Evolutionary conservation across 2,888 invertebrate genomes (phyloP).

Genomic region (Dermolepida albohirtum): DNA sequence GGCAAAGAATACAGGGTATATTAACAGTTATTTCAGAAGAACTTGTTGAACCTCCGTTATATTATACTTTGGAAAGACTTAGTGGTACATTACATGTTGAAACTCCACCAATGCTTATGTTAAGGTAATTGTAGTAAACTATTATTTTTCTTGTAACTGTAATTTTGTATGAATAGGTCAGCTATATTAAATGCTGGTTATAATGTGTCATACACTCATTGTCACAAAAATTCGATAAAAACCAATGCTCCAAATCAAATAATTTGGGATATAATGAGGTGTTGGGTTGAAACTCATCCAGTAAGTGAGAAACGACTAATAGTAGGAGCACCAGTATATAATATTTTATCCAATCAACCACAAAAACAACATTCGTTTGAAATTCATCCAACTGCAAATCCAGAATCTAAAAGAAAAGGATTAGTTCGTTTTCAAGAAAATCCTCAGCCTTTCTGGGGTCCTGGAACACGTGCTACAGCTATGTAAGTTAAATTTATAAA

Average conservation of each 20-base stretch:
- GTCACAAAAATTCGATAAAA: slow-evolving; percentile 88
- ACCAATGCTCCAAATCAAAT: slow-evolving; percentile 88
- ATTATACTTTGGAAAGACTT: slow-evolving; percentile 85
- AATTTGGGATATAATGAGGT: slow-evolving; percentile 92
- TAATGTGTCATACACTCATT: slow-evolving; percentile 92
- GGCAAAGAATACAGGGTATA: slow-evolving; percentile 82
- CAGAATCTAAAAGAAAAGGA: slow-evolving; percentile 78
- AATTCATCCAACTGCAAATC: slow-evolving; percentile 80
- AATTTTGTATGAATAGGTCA: slow-evolving; percentile 73
- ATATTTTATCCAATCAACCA: slow-evolving; percentile 70
- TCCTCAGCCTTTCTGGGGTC: slow-evolving; percentile 91
- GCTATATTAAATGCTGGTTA: slow-evolving; percentile 91
- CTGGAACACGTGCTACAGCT: slow-evolving; percentile 82
- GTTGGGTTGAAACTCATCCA: slow-evolving; percentile 80
- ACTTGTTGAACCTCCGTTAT: slow-evolving; percentile 84
- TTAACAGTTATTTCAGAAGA: slow-evolving; percentile 87
- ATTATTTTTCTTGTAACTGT: not conserved
- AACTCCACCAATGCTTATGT: slow-evolving; percentile 75
- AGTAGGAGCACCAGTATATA: slow-evolving; percentile 66
- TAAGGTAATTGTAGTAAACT: slow-evolving; percentile 69
- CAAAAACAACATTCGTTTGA: slow-evolving; percentile 67
- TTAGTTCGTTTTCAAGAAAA: slow-evolving; percentile 87
- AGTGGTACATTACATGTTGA: slow-evolving; percentile 78
- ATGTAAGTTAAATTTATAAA: slow-evolving; percentile 69
- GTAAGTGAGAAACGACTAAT: slow-evolving; percentile 71